Evolutionary conservation across 2,113 vertebrate genomes (phyloP), one percentile per base, ranked within the genome.

Genomic region (Melanerpes formicivorus): DNA sequence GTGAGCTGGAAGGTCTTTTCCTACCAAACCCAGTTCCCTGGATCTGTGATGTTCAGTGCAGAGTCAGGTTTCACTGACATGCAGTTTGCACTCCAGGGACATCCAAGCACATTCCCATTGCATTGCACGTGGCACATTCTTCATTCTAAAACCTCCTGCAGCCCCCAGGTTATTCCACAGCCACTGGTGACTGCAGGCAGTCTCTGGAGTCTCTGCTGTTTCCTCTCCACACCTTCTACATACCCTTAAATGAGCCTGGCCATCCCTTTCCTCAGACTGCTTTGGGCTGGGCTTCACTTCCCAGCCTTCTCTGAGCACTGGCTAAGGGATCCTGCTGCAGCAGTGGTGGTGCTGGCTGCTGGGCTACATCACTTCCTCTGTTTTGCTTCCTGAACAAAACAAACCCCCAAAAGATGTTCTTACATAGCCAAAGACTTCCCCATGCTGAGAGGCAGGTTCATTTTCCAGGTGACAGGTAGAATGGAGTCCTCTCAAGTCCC

Each of bases 381-480:
- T 19, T 75, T 58, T 34, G 32, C 70, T 65, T 11, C 80, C 59
- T 9, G 11, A 72, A 89, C 79, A 74, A 42, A 42, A 42, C 42
- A 42, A 42, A 42, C 34, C 34, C 10, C 3, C 18, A 56, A 93
- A 78, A 44, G 72, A 65, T 81, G 90, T 93, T 78, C 73, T 77
- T 34, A 37, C 77, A 23, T 0, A 55, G 62, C 58, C 87, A 78
- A 72, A 65, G 14, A n/a, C 21, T 15, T 15, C 9, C 54, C 29
- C 40, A 2, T 2, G 0, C 14, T 13, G 23, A 59, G 77, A 46
- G 74, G 74, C 2, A 5, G 1, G 1, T 34, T 55, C 4, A 3
- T 59, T 82, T 82, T 77, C 40, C 21, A 50, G 60, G 50, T 2
- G 40, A 8, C 2, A 58, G 44, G 44, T 40, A 75, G 34, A 59